These are phyloP conservation scores for Zygaena filipendulae DNA, from an alignment of 2,888 invertebrate species.

Conservation along the genomic window DNA sequence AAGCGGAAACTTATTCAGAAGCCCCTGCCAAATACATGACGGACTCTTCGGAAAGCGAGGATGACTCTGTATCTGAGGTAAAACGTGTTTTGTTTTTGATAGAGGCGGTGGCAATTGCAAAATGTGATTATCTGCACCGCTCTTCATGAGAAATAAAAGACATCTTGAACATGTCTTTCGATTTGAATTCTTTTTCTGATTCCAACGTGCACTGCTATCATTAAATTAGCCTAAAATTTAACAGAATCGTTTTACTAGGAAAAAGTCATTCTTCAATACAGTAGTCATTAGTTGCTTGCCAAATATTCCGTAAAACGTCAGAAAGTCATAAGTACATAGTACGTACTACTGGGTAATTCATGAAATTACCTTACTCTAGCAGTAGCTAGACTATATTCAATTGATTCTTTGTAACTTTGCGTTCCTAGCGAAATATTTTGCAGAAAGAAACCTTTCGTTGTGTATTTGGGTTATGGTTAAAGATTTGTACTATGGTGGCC, in stretches of 20 bases:
- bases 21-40: constrained; percentile 89
- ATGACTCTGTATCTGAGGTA: constrained; percentile 97
- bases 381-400: constrained; percentile 48
- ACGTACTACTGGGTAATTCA: constrained; percentile 62
- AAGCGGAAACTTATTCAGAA: constrained; percentile 88
- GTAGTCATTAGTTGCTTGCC: constrained; percentile 62
- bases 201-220: constrained; percentile 4
- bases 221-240: constrained; percentile 24
- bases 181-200: constrained; percentile 35
- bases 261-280: constrained; percentile 40
- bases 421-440: constrained; percentile 30
- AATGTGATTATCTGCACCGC: constrained; percentile 68
- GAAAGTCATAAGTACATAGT: constrained; percentile 63
- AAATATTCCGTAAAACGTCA: constrained; percentile 69
- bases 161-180: constrained; percentile 71
- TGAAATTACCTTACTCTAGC: constrained; percentile 61
- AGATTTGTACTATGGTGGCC: constrained; percentile 54
- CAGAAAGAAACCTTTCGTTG: constrained; percentile 45
- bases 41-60: constrained; percentile 95
- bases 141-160: constrained; percentile 78
- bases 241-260: neutral
- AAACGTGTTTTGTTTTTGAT: constrained; percentile 69
- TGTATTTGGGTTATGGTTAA: constrained; percentile 55
- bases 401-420: constrained; percentile 49
- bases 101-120: constrained; percentile 64